These are phyloP conservation scores for Australoheros facetus DNA, from an alignment of 2,797 vertebrate genomes.

Conservation along the genomic window DNA sequence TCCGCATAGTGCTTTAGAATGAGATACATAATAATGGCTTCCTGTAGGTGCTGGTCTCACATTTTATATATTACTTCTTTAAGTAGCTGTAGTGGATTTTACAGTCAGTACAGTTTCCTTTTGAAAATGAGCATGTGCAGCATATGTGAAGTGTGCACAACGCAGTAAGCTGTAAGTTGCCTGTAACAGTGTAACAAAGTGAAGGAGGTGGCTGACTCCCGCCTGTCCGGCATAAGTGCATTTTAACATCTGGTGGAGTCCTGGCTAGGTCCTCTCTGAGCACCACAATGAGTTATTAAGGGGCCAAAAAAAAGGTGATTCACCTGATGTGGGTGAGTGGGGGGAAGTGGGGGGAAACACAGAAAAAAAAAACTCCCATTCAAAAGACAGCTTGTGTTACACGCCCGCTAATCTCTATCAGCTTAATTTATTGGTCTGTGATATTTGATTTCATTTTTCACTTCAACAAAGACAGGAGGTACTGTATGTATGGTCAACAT, in stretches of 20 bases:
- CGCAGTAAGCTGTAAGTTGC: background rate
- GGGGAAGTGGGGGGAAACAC: conserved; percentile 34
- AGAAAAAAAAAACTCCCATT: conserved; percentile 70
- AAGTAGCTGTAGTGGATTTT: background rate
- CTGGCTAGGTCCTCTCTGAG: conserved; percentile 47
- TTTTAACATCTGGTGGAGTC: conserved; percentile 77
- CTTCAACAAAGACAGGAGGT: conserved; percentile 60
- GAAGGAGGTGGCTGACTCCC: conserved; percentile 33
- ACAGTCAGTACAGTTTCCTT: background rate
- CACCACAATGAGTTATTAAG: conserved; percentile 68
- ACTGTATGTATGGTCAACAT: conserved; percentile 78
- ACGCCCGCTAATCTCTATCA: conserved; percentile 49
- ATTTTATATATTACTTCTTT: background rate
- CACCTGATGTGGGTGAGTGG: conserved; percentile 61
- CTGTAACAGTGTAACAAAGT: conserved; percentile 7
- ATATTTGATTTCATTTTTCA: conserved; percentile 81
- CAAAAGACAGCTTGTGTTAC: conserved; percentile 65
- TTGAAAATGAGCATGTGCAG: background rate
- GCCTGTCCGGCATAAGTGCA: conserved; percentile 43
- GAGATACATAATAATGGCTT: conserved; percentile 31
- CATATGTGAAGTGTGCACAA: background rate
- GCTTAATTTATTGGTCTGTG: conserved; percentile 78
- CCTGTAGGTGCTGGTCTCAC: conserved; percentile 5
- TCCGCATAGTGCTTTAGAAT: conserved; percentile 17
- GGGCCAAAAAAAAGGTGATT: conserved; percentile 65